phyloP scores from a whole-genome alignment of 2,113 vertebrate species.

The Apistogramma diplotaenia region DNA sequence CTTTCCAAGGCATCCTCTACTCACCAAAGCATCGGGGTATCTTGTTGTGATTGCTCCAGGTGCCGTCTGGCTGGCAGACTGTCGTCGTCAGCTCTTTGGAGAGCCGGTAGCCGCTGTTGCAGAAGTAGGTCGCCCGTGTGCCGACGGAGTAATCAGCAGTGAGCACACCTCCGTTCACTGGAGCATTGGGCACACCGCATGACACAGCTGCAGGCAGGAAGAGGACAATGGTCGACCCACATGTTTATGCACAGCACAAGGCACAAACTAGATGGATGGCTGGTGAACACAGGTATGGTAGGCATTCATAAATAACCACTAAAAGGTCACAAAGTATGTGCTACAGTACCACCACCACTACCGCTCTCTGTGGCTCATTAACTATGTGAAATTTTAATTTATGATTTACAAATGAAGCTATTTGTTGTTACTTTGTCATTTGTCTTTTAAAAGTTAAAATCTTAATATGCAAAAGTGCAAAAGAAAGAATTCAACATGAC shows the following conservation, averaged over 20 bases:
- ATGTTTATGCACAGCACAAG: conserved; percentile 14
- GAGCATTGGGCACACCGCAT: conserved; percentile 90
- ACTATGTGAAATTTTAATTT: background rate
- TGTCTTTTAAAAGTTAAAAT: background rate
- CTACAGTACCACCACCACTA: background rate
- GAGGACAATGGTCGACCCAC: conserved; percentile 23
- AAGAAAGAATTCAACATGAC: background rate
- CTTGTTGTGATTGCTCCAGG: conserved; percentile 97
- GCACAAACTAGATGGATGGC: background rate
- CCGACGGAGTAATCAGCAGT: conserved; percentile 93
- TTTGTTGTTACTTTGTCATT: background rate
- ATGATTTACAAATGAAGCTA: background rate
- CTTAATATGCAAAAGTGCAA: background rate
- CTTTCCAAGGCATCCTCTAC: conserved; percentile 36
- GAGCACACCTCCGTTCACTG: conserved; percentile 90
- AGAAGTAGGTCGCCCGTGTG: conserved; percentile 92
- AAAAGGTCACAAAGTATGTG: background rate
- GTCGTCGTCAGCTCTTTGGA: conserved; percentile 93
- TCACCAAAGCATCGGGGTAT: conserved; percentile 94
- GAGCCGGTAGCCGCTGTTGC: conserved; percentile 90
- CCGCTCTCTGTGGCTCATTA: background rate
- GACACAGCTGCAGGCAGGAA: conserved; percentile 85
- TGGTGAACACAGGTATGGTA: background rate
- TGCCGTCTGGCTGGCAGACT: conserved; percentile 90
- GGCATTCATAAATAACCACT: background rate